phyloP scores from a whole-genome alignment of 2,888 invertebrate species.

The Lampropteryx suffumata region DNA sequence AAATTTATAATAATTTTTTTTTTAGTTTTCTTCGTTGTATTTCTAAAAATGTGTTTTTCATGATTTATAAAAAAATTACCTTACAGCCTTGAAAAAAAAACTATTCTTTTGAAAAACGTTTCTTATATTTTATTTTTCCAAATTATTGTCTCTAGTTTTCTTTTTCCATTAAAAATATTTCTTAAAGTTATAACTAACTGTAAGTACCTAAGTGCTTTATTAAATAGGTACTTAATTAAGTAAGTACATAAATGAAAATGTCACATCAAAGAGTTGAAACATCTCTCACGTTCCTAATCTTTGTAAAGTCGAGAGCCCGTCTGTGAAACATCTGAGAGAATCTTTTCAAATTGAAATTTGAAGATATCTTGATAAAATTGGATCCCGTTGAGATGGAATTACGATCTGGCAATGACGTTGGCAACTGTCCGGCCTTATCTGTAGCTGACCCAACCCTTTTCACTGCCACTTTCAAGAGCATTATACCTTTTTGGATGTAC shows the following conservation, averaged over 20 bases:
- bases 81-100: no score
- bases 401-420: constrained; percentile 71
- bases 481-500: constrained; percentile 46
- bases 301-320: constrained; percentile 21
- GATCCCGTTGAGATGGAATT: constrained; percentile 59
- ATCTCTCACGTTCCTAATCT: constrained; percentile 23
- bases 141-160: no score
- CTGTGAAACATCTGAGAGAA: constrained; percentile 34
- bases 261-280: constrained; percentile 17
- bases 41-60: no score
- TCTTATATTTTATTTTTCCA: no score
- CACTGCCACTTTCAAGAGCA: constrained; percentile 57
- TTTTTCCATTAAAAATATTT: no score
- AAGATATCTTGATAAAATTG: constrained; percentile 64
- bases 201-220: no score
- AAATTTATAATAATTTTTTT: no score
- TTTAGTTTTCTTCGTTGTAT: no score
- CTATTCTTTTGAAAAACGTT: no score
- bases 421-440: constrained; percentile 73
- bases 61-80: no score
- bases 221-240: not conserved
- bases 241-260: constrained; percentile 1
- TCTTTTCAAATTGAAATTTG: constrained; percentile 67
- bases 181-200: not conserved
- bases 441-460: constrained; percentile 73